Percentiles rank a stretch among this genome's conserved stretches.
These are phyloP conservation scores for Phyllostomus hastatus DNA, from an alignment of 2,113 vertebrate genomes.

Conservation along the genomic window DNA sequence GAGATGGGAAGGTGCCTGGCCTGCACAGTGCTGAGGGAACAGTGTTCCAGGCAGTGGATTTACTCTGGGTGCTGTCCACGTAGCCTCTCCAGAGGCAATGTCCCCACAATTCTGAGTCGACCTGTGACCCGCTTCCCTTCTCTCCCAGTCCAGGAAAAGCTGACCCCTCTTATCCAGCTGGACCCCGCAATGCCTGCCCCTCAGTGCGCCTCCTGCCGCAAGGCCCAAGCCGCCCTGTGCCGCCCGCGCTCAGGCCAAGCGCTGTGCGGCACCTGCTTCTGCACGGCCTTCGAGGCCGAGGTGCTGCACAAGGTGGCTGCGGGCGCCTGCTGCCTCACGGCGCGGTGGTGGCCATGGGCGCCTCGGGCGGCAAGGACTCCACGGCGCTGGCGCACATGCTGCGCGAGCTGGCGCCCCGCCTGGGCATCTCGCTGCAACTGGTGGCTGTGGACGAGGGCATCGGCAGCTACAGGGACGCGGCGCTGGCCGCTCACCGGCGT, in stretches of 20 bases:
- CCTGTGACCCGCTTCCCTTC: background rate
- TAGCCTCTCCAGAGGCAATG: background rate
- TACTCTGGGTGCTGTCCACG: background rate
- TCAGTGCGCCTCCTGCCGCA: conserved; percentile 78
- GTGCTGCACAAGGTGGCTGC: conserved; percentile 85
- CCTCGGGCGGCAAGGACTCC: conserved; percentile 93
- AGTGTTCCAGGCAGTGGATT: background rate
- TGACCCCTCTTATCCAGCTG: fast-evolving
- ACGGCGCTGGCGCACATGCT: conserved; percentile 90
- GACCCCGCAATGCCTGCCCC: conserved; percentile 76
- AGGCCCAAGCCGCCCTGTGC: conserved; percentile 61
- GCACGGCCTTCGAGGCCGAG: conserved; percentile 89
- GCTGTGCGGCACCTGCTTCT: conserved; percentile 89
- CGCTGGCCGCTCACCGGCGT: conserved; percentile 88
- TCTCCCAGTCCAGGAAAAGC: background rate
- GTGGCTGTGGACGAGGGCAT: conserved; percentile 91
- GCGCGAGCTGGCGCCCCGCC: conserved; percentile 85
- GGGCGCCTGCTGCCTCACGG: conserved; percentile 83
- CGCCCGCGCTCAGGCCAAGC: conserved; percentile 86
- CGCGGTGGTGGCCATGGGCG: conserved; percentile 87
- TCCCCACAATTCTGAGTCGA: background rate
- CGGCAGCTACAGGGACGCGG: conserved; percentile 88
- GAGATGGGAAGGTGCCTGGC: background rate
- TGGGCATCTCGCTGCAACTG: conserved; percentile 84
- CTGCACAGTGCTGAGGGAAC: background rate